These are phyloP conservation scores for Rhinogobio ventralis DNA, from an alignment of 2,797 vertebrate genomes.

Conservation along the genomic window DNA sequence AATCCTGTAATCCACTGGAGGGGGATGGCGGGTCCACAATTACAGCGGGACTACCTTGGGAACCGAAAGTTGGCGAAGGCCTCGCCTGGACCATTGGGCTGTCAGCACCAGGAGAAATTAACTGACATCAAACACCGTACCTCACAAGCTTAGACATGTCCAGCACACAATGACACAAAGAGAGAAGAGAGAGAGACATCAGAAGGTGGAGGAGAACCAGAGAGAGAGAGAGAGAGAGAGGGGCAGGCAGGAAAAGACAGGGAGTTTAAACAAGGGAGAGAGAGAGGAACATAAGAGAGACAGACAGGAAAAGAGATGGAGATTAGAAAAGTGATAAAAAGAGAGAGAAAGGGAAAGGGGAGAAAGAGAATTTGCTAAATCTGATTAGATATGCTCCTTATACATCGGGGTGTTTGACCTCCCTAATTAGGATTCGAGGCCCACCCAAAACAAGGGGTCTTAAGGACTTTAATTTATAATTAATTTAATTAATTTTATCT, in stretches of 20 bases:
- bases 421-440: background rate
- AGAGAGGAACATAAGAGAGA: conserved; percentile 10
- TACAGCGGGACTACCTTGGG: conserved; percentile 73
- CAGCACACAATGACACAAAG: conserved; percentile 74
- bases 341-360: conserved; percentile 32
- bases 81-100: conserved; percentile 74
- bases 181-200: conserved; percentile 50
- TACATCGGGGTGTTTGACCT: background rate
- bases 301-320: conserved; percentile 38
- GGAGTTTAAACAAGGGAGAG: conserved; percentile 23
- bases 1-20: conserved; percentile 77
- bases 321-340: conserved; percentile 26
- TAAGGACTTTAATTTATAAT: too few relatives aligned
- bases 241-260: conserved; percentile 23
- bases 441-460: background rate
- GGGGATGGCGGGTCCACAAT: conserved; percentile 75
- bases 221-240: conserved; percentile 40
- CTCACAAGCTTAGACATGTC: conserved; percentile 83
- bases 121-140: conserved; percentile 84
- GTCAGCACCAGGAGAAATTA: conserved; percentile 84
- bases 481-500: too few relatives aligned
- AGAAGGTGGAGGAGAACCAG: conserved; percentile 48
- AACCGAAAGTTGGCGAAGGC: conserved; percentile 65
- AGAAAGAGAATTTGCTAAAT: conserved; percentile 24
- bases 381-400: background rate